Evolutionary conservation across 2,113 vertebrate genomes (phyloP), one percentile per base, ranked within the genome.

Genomic region (Caloenas nicobarica): DNA sequence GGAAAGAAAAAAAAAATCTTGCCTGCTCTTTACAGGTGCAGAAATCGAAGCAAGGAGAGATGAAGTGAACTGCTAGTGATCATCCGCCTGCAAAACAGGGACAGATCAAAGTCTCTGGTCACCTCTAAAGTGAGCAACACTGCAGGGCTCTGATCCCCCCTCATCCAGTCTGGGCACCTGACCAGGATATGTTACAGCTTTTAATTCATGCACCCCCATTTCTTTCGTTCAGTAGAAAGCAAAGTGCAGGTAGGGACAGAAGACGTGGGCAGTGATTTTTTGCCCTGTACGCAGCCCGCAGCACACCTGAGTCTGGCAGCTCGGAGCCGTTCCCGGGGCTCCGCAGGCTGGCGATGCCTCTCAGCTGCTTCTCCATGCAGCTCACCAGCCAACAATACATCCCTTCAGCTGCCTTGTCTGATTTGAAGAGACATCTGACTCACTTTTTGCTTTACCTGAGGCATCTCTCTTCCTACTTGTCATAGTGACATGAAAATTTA

Each of bases 361-460:
- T 57, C 54, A 86, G 81, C 84, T 95, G 40, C 78, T 95, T 28
- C 54, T 87, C 78, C 24, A 2, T 1, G 42, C 17, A 69, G 70
- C 60, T 82, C 29, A 11, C 24, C 2, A 1, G 29, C 42, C 68
- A 56, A 60, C 51, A 51, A 54, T 29, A 60, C 11, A 71, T 44
- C 44, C 79, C 66, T 48, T 69, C 61, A 91, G 86, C 60, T 71
- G 68, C 38, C 51, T 78, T 51, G n/a, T 60, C 46, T 84, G 83
- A 88, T 93, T 42, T 64, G 86, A 86, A 93, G 54, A 95, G 83
- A 86, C 83, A 56, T 86, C 69, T 93, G 86, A 91, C 56, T 90
- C 93, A 89, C 74, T 91, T 29, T 88, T 72, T 91, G 88, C 65
- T 86, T 89, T 79, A 95, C 88, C 86, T 81, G 60, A 93, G 91